Evolutionary conservation across 2,113 vertebrate genomes (phyloP), one percentile per base, ranked within the genome.

Genomic region (Elaphurus davidianus): DNA sequence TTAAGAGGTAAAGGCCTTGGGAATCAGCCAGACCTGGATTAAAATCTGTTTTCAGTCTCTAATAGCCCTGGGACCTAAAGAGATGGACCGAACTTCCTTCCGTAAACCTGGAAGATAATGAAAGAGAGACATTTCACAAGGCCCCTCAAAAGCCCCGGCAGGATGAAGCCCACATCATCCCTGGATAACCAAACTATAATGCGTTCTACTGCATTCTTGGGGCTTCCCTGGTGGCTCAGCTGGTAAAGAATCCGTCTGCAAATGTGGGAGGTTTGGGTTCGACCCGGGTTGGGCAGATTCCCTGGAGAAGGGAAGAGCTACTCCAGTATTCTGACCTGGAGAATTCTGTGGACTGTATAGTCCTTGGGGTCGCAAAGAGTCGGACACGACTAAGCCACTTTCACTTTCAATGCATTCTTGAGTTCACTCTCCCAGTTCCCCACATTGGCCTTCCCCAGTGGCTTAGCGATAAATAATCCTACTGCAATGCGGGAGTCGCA

Each of bases 11-110:
- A 45, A 82, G 33, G 2, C 12, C 17, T 79, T 40, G 33, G 74
- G 11, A 87, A 15, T 84, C 79, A 91, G 14, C 88, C 7, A 92
- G 12, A 74, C 14, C 45, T 25, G 23, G 11, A n/a, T 94, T 89
- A 90, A 97, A 96, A 92, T 30, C 57, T 55, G 40, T 76, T 19
- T 5, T 93, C 87, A 93, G 30, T 25, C 40, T 27, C 62, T 60
- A 30, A 16, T 71, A 55, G n/a, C 40, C 23, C 30, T 82, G 52
- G 87, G 47, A 79, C 6, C 55, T 78, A 60, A 36, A 23, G 36
- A 82, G 47, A 85, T 90, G 10, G 45, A 43, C 14, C 59, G 67
- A 83, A 74, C 25, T 85, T 85, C 52, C 7, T 85, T 82, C 45
- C 2, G 12, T 91, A 93, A 78, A 28, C 7, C 67, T 87, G 27